Percentiles rank a stretch among this genome's conserved stretches.
Evolutionary conservation across 2,888 invertebrate genomes (phyloP).

Genomic region (Teleiodes luculella): DNA sequence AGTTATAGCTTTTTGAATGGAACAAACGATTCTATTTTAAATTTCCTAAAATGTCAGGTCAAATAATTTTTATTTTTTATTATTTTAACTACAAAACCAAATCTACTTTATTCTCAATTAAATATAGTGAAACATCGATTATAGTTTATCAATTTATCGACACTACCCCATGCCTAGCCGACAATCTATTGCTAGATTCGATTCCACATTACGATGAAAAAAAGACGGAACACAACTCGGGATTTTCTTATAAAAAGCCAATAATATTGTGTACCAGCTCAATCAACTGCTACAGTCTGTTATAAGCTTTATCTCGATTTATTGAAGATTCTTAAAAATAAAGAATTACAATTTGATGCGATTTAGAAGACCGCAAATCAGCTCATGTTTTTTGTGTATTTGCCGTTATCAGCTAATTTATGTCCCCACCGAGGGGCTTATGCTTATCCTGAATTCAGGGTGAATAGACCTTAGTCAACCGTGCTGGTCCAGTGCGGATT

Average conservation of each 20-base stretch:
- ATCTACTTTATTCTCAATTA: no score
- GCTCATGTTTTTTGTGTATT: no score
- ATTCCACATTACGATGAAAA: slow-evolving; percentile 54
- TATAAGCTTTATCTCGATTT: slow-evolving; percentile 17
- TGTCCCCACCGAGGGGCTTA: no score
- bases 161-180: slow-evolving; percentile 28
- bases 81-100: no score
- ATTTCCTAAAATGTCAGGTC: no score
- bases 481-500: no score
- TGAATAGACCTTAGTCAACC: no score
- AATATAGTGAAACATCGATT: background rate
- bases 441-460: no score
- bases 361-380: background rate
- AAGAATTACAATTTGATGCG: background rate
- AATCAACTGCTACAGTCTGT: slow-evolving; percentile 19
- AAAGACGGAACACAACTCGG: slow-evolving; percentile 46
- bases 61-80: no score
- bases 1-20: no score
- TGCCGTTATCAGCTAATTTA: no score
- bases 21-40: no score
- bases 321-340: background rate
- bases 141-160: slow-evolving; percentile 20
- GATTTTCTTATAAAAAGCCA: slow-evolving; percentile 48
- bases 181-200: slow-evolving; percentile 49
- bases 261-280: slow-evolving; percentile 38